A percentile compares a stretch with the other conserved stretches of the same genome.
Conservation (phyloP, 2,797 vertebrate species). For the Takifugu rubripes region DNA sequence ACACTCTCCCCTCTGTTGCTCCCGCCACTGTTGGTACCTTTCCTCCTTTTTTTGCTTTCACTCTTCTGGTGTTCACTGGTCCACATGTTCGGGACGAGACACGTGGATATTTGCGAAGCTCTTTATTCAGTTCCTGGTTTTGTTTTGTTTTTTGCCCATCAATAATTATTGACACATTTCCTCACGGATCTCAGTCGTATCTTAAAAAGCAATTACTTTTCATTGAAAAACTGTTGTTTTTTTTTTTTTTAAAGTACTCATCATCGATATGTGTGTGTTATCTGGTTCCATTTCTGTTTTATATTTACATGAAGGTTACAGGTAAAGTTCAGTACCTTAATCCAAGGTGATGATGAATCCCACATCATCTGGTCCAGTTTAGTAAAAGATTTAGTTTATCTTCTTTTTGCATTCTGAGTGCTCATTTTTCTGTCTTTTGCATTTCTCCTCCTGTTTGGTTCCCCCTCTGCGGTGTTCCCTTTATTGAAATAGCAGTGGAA, state of each 20-base stretch:
- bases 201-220: conserved; percentile 34
- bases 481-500: conserved; percentile 73
- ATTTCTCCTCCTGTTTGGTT: conserved; percentile 64
- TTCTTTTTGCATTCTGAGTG: conserved; percentile 9
- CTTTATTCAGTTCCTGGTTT: conserved; percentile 18
- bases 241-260: too few species aligned
- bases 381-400: conserved; percentile 46
- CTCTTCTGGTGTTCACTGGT: conserved; percentile 37
- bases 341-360: conserved; percentile 58
- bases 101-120: conserved; percentile 50
- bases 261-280: conserved; percentile 10
- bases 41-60: conserved; percentile 37
- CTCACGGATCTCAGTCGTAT: background rate
- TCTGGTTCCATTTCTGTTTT: conserved; percentile 33
- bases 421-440: conserved; percentile 66
- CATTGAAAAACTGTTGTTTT: conserved; percentile 4
- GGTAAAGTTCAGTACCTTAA: conserved; percentile 46
- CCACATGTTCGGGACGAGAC: conserved; percentile 30
- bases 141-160: conserved; percentile 27
- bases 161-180: background rate
- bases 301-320: conserved; percentile 36
- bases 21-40: conserved; percentile 13
- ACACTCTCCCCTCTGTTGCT: conserved; percentile 6
- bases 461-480: conserved; percentile 56
- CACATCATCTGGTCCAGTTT: conserved; percentile 77